A percentile compares a stretch with the other conserved stretches of the same genome.
Conservation (phyloP, 2,113 vertebrate genomes). For the Ageneiosus marmoratus region DNA sequence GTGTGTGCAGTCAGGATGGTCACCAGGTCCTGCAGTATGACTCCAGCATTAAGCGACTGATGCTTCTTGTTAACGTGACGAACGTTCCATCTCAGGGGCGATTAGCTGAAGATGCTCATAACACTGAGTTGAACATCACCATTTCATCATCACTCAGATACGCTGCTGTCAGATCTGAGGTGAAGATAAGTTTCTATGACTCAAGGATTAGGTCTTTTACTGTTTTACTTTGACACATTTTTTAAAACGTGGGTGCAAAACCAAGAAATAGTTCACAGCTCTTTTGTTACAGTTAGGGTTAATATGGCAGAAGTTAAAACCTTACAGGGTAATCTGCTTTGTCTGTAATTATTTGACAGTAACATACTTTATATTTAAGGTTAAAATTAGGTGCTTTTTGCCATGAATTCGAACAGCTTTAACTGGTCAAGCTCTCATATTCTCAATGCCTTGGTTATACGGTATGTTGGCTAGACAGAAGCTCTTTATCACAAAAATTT, state of each 20-base stretch:
- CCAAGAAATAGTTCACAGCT: neutral
- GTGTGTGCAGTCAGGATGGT: constrained; percentile 60
- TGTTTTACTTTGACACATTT: neutral
- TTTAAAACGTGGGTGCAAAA: neutral
- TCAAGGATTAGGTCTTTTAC: neutral
- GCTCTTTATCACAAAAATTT: no score
- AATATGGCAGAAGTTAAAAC: no score
- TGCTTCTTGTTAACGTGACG: constrained; percentile 80
- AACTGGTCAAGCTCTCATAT: neutral
- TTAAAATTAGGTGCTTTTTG: no score
- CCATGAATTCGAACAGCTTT: no score
- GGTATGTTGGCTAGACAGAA: no score
- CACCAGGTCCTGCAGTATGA: constrained; percentile 76
- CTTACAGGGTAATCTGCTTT: no score
- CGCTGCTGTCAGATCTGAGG: constrained; percentile 73
- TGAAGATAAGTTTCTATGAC: constrained; percentile 1
- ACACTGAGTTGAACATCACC: constrained; percentile 77
- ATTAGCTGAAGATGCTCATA: constrained; percentile 86
- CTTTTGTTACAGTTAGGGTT: neutral
- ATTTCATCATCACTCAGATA: constrained; percentile 73
- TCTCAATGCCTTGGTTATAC: neutral
- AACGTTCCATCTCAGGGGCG: constrained; percentile 62
- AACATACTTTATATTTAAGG: constrained; percentile 47
- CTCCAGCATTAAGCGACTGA: constrained; percentile 69
- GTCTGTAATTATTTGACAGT: no score